These are phyloP conservation scores for Penaeus indicus DNA, from an alignment of 1,140 invertebrate species.

Conservation along the genomic window DNA sequence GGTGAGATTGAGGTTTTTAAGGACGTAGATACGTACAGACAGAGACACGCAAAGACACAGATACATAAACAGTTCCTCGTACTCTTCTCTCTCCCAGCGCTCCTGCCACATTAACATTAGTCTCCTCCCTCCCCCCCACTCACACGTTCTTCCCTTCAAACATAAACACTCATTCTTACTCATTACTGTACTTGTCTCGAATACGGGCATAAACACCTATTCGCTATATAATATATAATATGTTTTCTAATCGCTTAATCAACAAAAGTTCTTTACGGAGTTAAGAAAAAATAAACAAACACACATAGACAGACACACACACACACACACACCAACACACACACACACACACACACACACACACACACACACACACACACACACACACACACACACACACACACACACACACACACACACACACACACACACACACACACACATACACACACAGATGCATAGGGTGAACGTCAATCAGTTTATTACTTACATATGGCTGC, in stretches of 20 bases:
- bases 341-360: not conserved
- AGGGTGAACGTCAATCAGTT: not conserved
- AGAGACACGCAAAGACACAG: too few species aligned
- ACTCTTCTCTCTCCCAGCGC: too few species aligned
- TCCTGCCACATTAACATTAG: too few species aligned
- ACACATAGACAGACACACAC: not conserved
- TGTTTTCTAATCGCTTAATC: too few species aligned
- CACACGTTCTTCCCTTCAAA: not conserved
- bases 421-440: not conserved
- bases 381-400: not conserved
- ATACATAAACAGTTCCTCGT: too few species aligned
- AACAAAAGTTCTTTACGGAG: too few species aligned
- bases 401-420: too few species aligned
- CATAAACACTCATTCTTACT: not conserved
- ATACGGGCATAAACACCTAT: not conserved
- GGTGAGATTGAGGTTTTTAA: not conserved
- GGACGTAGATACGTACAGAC: not conserved
- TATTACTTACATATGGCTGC: not conserved
- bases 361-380: constrained; percentile 16
- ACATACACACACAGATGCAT: constrained; percentile 9
- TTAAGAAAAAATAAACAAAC: not conserved
- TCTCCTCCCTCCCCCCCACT: not conserved
- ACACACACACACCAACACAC: too few species aligned
- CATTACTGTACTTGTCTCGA: too few species aligned
- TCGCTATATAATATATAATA: too few species aligned